These are phyloP conservation scores for Indri indri DNA, from an alignment of 2,113 vertebrate genomes.

Conservation along the genomic window DNA sequence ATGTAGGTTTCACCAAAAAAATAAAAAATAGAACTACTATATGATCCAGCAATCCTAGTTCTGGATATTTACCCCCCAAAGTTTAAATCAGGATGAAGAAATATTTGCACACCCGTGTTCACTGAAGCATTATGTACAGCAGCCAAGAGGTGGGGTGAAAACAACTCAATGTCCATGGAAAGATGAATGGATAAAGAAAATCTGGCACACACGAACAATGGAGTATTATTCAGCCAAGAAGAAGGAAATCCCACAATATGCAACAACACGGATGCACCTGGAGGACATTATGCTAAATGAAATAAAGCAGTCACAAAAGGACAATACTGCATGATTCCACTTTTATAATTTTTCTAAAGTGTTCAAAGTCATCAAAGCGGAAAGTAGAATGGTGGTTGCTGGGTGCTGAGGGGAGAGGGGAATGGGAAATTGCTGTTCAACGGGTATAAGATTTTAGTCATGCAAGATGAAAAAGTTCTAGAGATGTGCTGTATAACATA, in stretches of 20 bases:
- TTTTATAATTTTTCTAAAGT: not conserved
- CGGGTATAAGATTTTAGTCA: not conserved
- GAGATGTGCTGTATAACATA: not conserved
- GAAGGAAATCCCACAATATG: not conserved
- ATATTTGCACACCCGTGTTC: not conserved
- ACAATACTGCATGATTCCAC: not conserved
- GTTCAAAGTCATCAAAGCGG: not conserved
- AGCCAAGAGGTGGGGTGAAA: not conserved
- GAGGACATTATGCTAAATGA: not conserved
- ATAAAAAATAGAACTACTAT: not conserved
- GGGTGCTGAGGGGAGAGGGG: accelerated
- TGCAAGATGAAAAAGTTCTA: not conserved
- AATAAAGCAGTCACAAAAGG: not conserved
- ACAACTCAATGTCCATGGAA: not conserved
- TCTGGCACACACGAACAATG: not conserved
- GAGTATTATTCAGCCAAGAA: not conserved
- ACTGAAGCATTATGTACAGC: not conserved
- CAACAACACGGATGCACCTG: not conserved
- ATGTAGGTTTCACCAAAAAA: not conserved
- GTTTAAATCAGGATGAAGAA: not conserved
- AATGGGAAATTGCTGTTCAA: not conserved
- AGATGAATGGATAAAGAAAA: not conserved
- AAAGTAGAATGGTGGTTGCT: not conserved
- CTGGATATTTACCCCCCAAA: not conserved
- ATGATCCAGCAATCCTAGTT: not conserved